Evolutionary conservation across 2,888 invertebrate genomes (phyloP), one percentile per base, ranked within the genome.

Genomic region (Tanytarsus gracilentus): DNA sequence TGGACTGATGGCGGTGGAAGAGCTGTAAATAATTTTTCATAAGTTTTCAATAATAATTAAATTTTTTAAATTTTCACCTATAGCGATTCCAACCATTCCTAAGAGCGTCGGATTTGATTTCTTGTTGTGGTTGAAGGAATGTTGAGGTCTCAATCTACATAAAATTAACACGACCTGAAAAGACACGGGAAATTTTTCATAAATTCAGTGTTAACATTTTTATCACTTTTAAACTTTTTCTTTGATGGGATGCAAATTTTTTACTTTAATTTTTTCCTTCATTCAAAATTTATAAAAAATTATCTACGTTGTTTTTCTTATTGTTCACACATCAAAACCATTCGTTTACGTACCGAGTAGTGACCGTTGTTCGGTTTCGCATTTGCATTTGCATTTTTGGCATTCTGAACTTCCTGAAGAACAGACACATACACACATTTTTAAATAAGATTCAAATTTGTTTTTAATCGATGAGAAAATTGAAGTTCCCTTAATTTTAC

Each of bases 1-100:
- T 97, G 95, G 64, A 97, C 93, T 64, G 94, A 94, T 9, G 97
- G 96, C 11, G 97, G 96, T 49, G 97, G 97, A 65, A 97, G 78
- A 7, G 96, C 97, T 66, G 14, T 6, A 36, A 4, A 9, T 11
- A 36, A 14, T 14, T 36, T n/a, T n/a, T n/a, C n/a, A n/a, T n/a
- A n/a, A n/a, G n/a, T n/a, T n/a, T n/a, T n/a, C n/a, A n/a, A n/a
- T n/a, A n/a, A n/a, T n/a, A n/a, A n/a, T n/a, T n/a, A n/a, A n/a
- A n/a, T n/a, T n/a, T n/a, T n/a, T n/a, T n/a, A n/a, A n/a, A n/a
- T n/a, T 14, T 16, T 36, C 3, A 36, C 36, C 44, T 63, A 97
- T 95, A 65, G 96, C 97, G 67, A 97, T 72, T 4, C 90, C 96
- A 61, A 96, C 94, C 88, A 96, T 88, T 23, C 96, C 96, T 66